Conservation (phyloP, 2,113 vertebrate genomes). For the Athene noctua region DNA sequence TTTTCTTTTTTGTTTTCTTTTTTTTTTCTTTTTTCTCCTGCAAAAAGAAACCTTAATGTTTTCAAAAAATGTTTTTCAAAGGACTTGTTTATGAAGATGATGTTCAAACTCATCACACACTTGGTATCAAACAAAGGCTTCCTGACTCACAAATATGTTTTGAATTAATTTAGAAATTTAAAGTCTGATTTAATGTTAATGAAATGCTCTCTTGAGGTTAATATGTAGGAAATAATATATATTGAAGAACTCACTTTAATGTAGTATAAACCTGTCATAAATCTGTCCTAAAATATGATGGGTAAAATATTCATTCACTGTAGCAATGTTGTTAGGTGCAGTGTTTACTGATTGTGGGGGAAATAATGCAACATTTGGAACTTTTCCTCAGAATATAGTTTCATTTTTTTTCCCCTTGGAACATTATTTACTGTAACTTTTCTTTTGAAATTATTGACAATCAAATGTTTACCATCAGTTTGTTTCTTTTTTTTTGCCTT, state of each 20-base stretch:
- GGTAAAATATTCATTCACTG: neutral
- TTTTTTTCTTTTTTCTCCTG: neutral
- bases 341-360: neutral
- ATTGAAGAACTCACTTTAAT: neutral
- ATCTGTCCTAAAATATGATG: neutral
- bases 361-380: neutral
- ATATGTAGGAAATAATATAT: neutral
- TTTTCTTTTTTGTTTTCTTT: neutral
- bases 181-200: neutral
- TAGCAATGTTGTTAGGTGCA: neutral
- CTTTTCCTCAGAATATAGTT: neutral
- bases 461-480: neutral
- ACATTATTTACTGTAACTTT: neutral
- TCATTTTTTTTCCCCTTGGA: neutral
- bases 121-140: neutral
- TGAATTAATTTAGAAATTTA: constrained; percentile 25
- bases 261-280: neutral
- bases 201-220: neutral
- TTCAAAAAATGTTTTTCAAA: neutral
- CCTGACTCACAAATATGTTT: constrained; percentile 2
- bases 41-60: neutral
- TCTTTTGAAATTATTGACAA: neutral
- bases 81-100: neutral
- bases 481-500: neutral
- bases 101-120: neutral